Conservation (phyloP, 2,888 invertebrate species). For the Dioctria linearis region DNA sequence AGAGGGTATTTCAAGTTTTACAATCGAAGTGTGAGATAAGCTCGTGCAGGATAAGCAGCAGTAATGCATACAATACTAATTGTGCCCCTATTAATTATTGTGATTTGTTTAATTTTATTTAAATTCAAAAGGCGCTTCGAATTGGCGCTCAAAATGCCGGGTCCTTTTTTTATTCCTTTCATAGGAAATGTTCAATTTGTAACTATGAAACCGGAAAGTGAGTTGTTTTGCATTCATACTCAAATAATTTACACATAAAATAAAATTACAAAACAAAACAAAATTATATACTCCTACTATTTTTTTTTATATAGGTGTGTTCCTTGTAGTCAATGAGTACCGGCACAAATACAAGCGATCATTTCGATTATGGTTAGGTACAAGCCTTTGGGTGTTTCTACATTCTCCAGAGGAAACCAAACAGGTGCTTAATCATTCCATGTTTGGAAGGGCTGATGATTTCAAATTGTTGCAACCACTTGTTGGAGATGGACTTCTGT, state of each 20-base stretch:
- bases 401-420: constrained; percentile 66
- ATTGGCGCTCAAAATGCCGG: constrained; percentile 63
- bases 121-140: constrained; percentile 51
- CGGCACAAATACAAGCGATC: constrained; percentile 64
- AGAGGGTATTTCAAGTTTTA: not conserved
- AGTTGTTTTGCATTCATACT: constrained; percentile 54
- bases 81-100: constrained; percentile 1
- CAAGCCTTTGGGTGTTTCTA: constrained; percentile 68
- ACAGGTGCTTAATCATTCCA: constrained; percentile 65
- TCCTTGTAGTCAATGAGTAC: constrained; percentile 62
- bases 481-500: constrained; percentile 67
- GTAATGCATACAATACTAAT: not conserved
- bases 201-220: constrained; percentile 67
- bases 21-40: not conserved
- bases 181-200: constrained; percentile 68
- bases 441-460: constrained; percentile 64
- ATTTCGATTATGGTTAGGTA: constrained; percentile 68
- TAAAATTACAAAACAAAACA: not conserved
- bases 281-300: not conserved
- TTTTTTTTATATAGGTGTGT: not conserved
- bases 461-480: constrained; percentile 65
- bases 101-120: constrained; percentile 13
- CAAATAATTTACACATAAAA: not conserved
- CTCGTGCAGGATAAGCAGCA: too few species aligned
- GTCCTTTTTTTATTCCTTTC: constrained; percentile 67